phyloP scores from a whole-genome alignment of 2,888 invertebrate species.

The Atrina japonica region DNA sequence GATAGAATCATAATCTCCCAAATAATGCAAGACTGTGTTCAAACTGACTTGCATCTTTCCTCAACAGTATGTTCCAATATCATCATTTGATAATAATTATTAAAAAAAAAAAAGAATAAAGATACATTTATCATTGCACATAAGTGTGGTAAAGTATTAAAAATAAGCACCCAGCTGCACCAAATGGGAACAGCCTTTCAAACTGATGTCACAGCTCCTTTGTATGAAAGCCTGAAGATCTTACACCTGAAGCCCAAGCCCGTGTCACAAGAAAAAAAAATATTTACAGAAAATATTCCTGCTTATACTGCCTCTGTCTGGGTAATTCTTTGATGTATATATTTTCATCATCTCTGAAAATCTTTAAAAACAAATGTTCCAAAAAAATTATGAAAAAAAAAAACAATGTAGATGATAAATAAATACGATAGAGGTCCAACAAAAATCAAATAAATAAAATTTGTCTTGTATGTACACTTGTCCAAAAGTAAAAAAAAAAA shows the following conservation, averaged over 20 bases:
- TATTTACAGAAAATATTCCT: neutral
- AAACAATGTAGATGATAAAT: no score
- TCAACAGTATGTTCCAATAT: constrained; percentile 20
- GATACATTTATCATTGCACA: constrained; percentile 35
- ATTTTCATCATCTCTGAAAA: no score
- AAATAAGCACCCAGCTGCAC: constrained; percentile 40
- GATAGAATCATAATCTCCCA: no score
- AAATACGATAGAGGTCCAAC: no score
- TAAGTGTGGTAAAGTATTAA: constrained; percentile 31
- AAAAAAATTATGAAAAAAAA: no score
- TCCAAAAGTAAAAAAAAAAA: constrained; percentile 4
- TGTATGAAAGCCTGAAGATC: neutral
- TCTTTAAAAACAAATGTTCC: no score
- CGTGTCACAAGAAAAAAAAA: neutral
- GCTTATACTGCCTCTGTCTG: no score
- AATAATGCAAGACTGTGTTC: no score
- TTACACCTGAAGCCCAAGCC: neutral
- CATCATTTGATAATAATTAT: constrained; percentile 18
- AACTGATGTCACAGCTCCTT: constrained; percentile 17
- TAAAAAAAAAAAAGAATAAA: constrained; percentile 32
- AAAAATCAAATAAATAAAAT: neutral
- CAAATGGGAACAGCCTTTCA: constrained; percentile 9
- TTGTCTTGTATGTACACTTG: neutral
- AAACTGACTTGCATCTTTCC: no score
- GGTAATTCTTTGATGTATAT: no score